Percentiles rank a stretch among this genome's conserved stretches.
phyloP scores from a whole-genome alignment of 2,113 vertebrate genomes.

The Scytalopus superciliaris region DNA sequence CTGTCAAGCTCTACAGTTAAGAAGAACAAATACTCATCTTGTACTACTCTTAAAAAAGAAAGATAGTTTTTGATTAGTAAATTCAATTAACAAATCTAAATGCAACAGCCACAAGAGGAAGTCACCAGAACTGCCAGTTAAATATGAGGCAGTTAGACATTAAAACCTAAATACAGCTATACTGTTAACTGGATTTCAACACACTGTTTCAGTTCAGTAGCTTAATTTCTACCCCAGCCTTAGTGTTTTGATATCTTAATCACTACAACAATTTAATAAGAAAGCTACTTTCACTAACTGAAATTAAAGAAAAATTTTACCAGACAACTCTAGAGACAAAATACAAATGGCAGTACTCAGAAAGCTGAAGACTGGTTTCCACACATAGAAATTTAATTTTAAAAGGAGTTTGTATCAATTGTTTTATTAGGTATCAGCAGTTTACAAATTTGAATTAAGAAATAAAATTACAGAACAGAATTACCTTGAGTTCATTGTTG shows the following conservation, averaged over 20 bases:
- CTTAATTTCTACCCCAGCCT: background rate
- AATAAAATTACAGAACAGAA: slow-evolving; percentile 61
- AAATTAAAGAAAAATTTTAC: background rate
- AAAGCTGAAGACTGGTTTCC: background rate
- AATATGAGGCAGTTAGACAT: background rate
- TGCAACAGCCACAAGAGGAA: background rate
- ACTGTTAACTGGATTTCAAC: background rate
- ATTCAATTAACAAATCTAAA: background rate
- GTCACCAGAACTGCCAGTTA: background rate
- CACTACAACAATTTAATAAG: background rate
- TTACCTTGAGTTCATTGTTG: slow-evolving; percentile 24
- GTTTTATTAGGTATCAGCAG: slow-evolving; percentile 55
- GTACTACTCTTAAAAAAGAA: background rate
- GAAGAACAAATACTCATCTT: background rate
- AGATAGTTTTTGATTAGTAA: background rate
- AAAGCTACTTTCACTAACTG: background rate
- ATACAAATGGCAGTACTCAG: background rate
- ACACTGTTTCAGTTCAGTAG: background rate
- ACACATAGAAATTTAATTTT: background rate
- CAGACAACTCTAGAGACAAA: background rate
- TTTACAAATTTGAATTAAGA: slow-evolving; percentile 62
- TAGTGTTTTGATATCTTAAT: background rate
- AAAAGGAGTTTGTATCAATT: slow-evolving; percentile 15
- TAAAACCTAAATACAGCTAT: background rate
- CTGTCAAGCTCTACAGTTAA: background rate